Evolutionary conservation across 2,888 invertebrate genomes (phyloP).

Genomic region (Agrochola circellaris): DNA sequence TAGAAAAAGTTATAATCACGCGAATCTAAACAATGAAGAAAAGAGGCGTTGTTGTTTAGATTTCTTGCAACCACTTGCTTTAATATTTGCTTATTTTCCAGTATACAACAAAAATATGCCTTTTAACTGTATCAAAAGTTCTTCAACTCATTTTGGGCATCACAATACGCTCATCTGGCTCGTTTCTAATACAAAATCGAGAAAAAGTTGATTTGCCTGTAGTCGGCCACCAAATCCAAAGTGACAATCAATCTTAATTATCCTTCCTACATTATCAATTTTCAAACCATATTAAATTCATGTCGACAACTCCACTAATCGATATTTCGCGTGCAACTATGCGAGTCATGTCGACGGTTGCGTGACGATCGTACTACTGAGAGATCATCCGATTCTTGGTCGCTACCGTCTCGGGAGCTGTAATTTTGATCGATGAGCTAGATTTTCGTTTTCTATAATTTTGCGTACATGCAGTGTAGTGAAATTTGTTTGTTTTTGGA

Average conservation of each 20-base stretch:
- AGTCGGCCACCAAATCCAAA: neutral
- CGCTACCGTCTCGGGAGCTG: slow-evolving; percentile 44
- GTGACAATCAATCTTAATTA: neutral
- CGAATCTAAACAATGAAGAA: slow-evolving; percentile 10
- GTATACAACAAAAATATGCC: neutral
- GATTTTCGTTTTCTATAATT: slow-evolving; percentile 61
- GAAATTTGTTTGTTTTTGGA: slow-evolving; percentile 43
- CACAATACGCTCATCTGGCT: neutral
- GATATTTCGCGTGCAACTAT: slow-evolving; percentile 60
- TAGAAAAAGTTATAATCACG: slow-evolving; percentile 14
- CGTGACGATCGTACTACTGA: slow-evolving; percentile 55
- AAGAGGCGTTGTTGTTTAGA: neutral
- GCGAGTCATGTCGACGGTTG: slow-evolving; percentile 50
- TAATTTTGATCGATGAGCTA: slow-evolving; percentile 52
- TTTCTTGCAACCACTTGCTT: neutral
- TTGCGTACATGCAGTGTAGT: slow-evolving; percentile 22
- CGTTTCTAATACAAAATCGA: neutral
- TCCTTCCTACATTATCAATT: slow-evolving; percentile 20
- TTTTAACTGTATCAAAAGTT: neutral
- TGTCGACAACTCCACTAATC: slow-evolving; percentile 47
- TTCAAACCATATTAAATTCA: slow-evolving; percentile 20
- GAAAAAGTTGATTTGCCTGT: neutral
- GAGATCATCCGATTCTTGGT: slow-evolving; percentile 54
- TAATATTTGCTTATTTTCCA: neutral
- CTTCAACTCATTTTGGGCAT: neutral